These are phyloP conservation scores for Pseudopodoces humilis DNA, from an alignment of 2,113 vertebrate genomes.

Conservation along the genomic window DNA sequence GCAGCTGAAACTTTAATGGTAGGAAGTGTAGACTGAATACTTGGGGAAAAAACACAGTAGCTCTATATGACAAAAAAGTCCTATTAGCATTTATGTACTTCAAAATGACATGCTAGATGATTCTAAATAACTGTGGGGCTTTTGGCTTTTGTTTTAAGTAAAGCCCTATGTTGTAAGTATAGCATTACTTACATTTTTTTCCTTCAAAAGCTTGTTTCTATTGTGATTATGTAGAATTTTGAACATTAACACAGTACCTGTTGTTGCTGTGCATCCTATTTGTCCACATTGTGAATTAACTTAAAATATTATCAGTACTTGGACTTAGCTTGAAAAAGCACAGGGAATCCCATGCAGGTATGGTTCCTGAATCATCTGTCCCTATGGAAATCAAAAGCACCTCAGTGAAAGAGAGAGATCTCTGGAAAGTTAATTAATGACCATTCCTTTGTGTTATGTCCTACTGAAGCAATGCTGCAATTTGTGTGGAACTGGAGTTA, in stretches of 20 bases:
- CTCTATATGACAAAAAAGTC: slow-evolving; percentile 69
- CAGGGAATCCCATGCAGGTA: neutral
- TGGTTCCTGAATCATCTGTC: neutral
- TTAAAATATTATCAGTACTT: neutral
- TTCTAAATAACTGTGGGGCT: slow-evolving; percentile 8
- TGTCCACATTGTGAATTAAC: neutral
- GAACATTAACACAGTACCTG: neutral
- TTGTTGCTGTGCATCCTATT: neutral
- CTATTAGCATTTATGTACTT: slow-evolving; percentile 56
- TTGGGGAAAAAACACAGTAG: slow-evolving; percentile 53
- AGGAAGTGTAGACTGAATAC: slow-evolving; percentile 65
- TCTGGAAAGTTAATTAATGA: neutral
- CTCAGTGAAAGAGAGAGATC: neutral
- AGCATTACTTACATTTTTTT: neutral
- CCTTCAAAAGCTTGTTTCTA: slow-evolving; percentile 1
- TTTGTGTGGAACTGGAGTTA: neutral
- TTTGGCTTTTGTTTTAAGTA: slow-evolving; percentile 37
- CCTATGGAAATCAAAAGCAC: neutral
- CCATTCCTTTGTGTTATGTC: neutral
- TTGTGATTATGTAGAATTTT: neutral
- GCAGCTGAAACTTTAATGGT: slow-evolving; percentile 80
- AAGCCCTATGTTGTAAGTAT: neutral
- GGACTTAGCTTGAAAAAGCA: neutral
- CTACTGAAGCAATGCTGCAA: neutral
- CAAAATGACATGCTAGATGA: slow-evolving; percentile 31